Evolutionary conservation across 2,113 vertebrate genomes (phyloP).

Genomic region (Chitala chitala): DNA sequence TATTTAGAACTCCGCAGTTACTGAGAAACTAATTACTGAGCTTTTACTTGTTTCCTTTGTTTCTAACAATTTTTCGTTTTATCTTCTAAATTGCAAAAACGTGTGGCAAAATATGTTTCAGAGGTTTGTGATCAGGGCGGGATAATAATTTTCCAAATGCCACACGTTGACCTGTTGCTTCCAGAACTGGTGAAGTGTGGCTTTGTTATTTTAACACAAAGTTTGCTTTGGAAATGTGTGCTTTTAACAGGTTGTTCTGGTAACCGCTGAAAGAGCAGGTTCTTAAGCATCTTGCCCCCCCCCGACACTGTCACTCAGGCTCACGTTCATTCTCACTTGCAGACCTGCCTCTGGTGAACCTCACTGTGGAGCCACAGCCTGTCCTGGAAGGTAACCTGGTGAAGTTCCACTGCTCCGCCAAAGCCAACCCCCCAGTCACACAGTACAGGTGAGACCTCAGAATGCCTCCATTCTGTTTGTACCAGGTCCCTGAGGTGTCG

Average conservation of each 20-base stretch:
- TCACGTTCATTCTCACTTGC: conserved; percentile 28
- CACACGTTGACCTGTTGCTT: not conserved
- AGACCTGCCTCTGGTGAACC: conserved; percentile 93
- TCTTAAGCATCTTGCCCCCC: not conserved
- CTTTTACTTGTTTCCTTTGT: conserved; percentile 34
- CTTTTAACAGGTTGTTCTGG: not conserved
- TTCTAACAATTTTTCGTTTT: conserved; percentile 36
- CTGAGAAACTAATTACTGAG: conserved; percentile 43
- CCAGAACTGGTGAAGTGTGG: not conserved
- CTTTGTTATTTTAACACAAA: not conserved
- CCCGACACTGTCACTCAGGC: not conserved
- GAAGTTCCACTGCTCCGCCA: conserved; percentile 91
- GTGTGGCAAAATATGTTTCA: conserved; percentile 2
- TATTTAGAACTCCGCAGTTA: conserved; percentile 47
- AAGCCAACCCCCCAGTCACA: conserved; percentile 92
- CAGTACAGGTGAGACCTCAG: conserved; percentile 87
- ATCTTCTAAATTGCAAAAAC: conserved; percentile 28
- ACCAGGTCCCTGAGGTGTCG: too few species aligned
- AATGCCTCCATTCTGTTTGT: too few species aligned
- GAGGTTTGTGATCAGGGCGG: not conserved
- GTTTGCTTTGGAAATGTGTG: too few species aligned
- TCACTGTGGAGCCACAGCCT: conserved; percentile 89
- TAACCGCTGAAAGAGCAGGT: not conserved
- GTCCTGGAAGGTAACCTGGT: conserved; percentile 88
- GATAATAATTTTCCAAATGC: not conserved